A percentile compares a stretch with the other conserved stretches of the same genome.
phyloP scores from a whole-genome alignment of 2,888 invertebrate genomes.

The Galeruca laticollis region DNA sequence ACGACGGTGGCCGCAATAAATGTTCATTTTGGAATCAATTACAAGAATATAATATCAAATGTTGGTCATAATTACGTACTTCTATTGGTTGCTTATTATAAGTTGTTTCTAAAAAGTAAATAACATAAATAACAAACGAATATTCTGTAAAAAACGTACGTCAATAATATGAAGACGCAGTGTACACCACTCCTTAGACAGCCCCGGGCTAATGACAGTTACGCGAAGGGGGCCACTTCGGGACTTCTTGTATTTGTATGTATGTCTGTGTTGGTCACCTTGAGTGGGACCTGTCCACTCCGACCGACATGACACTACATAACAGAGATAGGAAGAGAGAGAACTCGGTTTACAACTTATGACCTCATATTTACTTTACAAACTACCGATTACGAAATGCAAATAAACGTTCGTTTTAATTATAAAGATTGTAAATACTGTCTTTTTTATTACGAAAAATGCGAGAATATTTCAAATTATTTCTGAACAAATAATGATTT shows the following conservation, averaged over 20 bases:
- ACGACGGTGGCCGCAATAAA: too few species aligned
- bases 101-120: too few species aligned
- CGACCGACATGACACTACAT: slow-evolving; percentile 29
- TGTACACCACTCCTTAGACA: slow-evolving; percentile 43
- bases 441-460: not conserved
- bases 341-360: slow-evolving; percentile 28
- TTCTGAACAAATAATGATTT: not conserved
- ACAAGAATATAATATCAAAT: too few species aligned
- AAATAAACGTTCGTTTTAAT: not conserved
- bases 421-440: not conserved
- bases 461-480: not conserved
- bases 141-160: not conserved
- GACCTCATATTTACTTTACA: slow-evolving; percentile 31
- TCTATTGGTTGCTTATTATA: too few species aligned
- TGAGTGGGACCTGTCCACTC: slow-evolving; percentile 48
- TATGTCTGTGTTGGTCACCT: slow-evolving; percentile 51
- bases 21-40: too few species aligned
- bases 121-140: not conserved
- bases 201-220: slow-evolving; percentile 42
- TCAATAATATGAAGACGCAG: slow-evolving; percentile 12
- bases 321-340: slow-evolving; percentile 33
- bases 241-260: slow-evolving; percentile 43
- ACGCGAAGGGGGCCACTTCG: slow-evolving; percentile 44
- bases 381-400: slow-evolving; percentile 18
- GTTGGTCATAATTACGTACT: too few species aligned